Conservation (phyloP, 2,113 vertebrate species). For the Thymallus thymallus region DNA sequence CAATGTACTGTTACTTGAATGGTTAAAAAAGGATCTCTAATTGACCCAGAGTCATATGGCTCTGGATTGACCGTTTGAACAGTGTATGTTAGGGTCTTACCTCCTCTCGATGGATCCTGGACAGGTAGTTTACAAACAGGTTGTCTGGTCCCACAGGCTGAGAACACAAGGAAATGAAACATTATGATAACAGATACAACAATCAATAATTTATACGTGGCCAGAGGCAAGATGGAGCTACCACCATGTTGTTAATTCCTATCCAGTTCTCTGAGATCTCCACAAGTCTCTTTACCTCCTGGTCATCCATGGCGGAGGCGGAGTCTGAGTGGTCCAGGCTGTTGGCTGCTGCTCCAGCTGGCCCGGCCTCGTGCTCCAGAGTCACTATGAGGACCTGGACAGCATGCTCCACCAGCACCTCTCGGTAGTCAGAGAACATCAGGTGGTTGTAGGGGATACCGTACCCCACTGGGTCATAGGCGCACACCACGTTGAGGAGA, state of each 20-base stretch:
- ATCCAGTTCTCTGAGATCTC: no score
- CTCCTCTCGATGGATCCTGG: conserved; percentile 97
- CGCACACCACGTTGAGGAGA: conserved; percentile 91
- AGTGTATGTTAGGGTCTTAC: conserved; percentile 56
- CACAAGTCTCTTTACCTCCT: conserved; percentile 69
- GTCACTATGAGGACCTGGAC: conserved; percentile 91
- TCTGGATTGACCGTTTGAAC: no score
- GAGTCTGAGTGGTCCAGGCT: conserved; percentile 20
- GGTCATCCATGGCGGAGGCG: conserved; percentile 76
- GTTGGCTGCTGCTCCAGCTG: conserved; percentile 52
- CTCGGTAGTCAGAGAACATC: conserved; percentile 90
- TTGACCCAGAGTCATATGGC: neutral
- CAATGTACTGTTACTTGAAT: no score
- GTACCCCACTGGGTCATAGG: conserved; percentile 93
- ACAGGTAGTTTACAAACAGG: conserved; percentile 97
- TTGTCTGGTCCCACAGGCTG: conserved; percentile 88
- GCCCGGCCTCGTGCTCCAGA: conserved; percentile 84
- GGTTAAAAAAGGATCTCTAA: neutral
- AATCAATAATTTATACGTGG: no score
- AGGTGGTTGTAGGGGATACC: conserved; percentile 97
- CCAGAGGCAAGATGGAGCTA: no score
- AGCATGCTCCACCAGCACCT: conserved; percentile 91
- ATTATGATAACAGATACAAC: no score
- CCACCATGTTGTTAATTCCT: no score
- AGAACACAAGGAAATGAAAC: neutral